Evolutionary conservation across 2,888 invertebrate genomes (phyloP).

Genomic region (Yponomeuta evonymella): DNA sequence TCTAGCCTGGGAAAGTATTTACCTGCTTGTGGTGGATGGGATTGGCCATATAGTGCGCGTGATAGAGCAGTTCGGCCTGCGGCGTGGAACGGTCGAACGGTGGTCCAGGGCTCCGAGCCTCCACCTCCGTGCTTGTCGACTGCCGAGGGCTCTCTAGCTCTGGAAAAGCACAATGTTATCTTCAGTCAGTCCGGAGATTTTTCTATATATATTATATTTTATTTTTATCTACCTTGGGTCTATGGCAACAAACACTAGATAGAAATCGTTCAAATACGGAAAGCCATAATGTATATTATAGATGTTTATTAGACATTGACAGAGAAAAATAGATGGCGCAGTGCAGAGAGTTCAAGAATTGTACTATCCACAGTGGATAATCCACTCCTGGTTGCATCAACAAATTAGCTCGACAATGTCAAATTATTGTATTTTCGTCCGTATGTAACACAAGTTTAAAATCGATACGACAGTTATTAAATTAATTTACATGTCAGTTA

Average conservation of each 20-base stretch:
- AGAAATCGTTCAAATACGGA: not conserved
- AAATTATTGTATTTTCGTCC: no score
- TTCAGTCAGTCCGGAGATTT: no score
- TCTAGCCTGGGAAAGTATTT: conserved; percentile 21
- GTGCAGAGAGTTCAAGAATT: no score
- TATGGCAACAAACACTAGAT: not conserved
- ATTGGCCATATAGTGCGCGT: conserved; percentile 64
- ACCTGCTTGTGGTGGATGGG: conserved; percentile 65
- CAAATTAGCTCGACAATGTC: no score
- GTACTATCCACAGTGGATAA: no score
- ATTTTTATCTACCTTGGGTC: no score
- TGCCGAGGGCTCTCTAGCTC: conserved; percentile 27
- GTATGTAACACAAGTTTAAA: no score
- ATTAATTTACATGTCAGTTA: no score
- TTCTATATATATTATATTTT: no score
- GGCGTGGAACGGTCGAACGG: conserved; percentile 34
- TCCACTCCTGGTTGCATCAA: no score
- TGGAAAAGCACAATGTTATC: conserved; percentile 9
- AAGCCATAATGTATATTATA: not conserved
- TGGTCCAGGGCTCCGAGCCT: conserved; percentile 25
- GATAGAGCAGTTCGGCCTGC: conserved; percentile 54
- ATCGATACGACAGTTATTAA: no score
- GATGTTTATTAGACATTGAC: not conserved
- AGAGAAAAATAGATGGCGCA: not conserved
- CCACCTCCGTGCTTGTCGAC: conserved; percentile 30